phyloP scores from a whole-genome alignment of 2,888 invertebrate species.

The Eudemis profundana region DNA sequence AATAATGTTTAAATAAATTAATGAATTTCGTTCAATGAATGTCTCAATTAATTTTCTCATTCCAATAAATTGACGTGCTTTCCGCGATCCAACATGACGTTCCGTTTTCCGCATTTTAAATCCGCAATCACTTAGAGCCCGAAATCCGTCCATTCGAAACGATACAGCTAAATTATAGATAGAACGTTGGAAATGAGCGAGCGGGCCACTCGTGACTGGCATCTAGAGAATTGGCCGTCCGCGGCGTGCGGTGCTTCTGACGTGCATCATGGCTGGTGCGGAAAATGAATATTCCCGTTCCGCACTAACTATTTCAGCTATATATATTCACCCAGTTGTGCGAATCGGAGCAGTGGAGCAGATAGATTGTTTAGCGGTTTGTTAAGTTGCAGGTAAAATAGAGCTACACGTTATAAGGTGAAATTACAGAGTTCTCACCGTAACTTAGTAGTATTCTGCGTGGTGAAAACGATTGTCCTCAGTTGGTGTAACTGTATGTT shows the following conservation, averaged over 20 bases:
- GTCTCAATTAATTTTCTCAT: neutral
- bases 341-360: neutral
- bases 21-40: neutral
- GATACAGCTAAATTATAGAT: constrained; percentile 10
- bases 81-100: neutral
- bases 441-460: too few relatives aligned
- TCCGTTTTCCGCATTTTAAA: neutral
- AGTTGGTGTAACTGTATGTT: too few relatives aligned
- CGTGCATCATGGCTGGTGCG: neutral
- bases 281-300: constrained; percentile 16
- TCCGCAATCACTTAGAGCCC: constrained; percentile 23
- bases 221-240: constrained; percentile 33
- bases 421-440: too few relatives aligned
- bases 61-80: neutral
- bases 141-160: constrained; percentile 5
- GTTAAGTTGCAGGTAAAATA: too few relatives aligned
- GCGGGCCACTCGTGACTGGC: constrained; percentile 15
- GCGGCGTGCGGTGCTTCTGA: constrained; percentile 24
- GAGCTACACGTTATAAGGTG: too few relatives aligned
- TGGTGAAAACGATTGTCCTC: too few relatives aligned
- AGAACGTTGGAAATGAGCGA: constrained; percentile 9
- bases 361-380: too few relatives aligned
- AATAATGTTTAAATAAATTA: too few relatives aligned
- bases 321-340: neutral
- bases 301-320: neutral